phyloP scores from a whole-genome alignment of 1,140 invertebrate species.

The Hermetia illucens region DNA sequence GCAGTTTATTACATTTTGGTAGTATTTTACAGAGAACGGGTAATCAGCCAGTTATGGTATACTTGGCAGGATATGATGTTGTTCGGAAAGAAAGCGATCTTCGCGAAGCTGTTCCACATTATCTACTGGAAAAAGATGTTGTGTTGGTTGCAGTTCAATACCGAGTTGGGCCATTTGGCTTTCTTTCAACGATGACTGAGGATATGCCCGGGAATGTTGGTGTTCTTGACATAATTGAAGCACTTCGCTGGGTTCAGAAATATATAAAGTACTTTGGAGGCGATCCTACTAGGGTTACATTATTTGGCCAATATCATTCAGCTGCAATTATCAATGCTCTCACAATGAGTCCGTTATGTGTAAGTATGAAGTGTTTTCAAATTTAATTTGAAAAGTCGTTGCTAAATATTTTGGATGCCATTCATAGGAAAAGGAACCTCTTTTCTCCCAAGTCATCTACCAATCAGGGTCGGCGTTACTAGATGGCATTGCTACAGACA shows the following conservation, averaged over 20 bases:
- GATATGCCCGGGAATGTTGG: slow-evolving; percentile 16
- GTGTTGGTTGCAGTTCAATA: slow-evolving; percentile 25
- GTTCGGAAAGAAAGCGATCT: slow-evolving; percentile 20
- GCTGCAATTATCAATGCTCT: neutral
- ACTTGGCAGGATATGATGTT: slow-evolving; percentile 9
- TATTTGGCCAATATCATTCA: slow-evolving; percentile 27
- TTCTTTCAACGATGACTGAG: slow-evolving; percentile 31
- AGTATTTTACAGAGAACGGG: neutral
- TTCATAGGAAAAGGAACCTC: neutral
- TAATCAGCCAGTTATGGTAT: slow-evolving; percentile 4
- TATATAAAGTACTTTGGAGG: slow-evolving; percentile 42
- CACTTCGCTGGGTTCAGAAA: slow-evolving; percentile 34
- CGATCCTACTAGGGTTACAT: slow-evolving; percentile 38
- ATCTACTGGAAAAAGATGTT: slow-evolving; percentile 22
- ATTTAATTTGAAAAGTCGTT: neutral
- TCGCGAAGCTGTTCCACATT: slow-evolving; percentile 2
- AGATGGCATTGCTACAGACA: neutral
- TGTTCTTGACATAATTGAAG: slow-evolving; percentile 11
- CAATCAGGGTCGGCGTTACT: neutral
- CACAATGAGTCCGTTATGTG: neutral
- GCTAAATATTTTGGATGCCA: neutral
- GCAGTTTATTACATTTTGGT: no score
- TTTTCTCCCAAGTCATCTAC: neutral
- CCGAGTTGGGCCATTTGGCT: slow-evolving; percentile 27
- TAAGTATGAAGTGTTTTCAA: neutral